Evolutionary conservation across 2,113 vertebrate species (phyloP), one percentile per base, ranked within the genome.

Genomic region (Trematomus loennbergii): DNA sequence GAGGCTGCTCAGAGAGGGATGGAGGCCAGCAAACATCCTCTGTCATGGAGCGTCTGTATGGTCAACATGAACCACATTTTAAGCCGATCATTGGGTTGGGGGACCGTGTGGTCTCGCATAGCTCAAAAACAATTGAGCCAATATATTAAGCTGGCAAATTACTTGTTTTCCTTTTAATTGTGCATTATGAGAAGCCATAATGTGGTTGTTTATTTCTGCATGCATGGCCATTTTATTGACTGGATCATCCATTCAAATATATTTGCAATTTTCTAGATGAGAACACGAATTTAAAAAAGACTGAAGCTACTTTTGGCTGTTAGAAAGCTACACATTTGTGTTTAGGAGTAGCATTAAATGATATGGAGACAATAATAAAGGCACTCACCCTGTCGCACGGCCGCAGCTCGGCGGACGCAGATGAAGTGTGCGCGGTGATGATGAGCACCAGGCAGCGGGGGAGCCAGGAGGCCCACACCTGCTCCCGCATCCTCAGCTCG

Each of bases 331-430:
- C 6, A 63, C 59, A 63, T 5, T n/a, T 40, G 3, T 54, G 17
- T 50, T 50, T 66, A 3, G 5, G 17, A 53, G 40, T 10, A 60
- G 17, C 12, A 13, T 6, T 8, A 6, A 40, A 40, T 9, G 18
- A 60, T 25, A 53, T 7, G 33, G 49, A 55, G 15, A 17, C 53
- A 45, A 59, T 52, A 18, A 78, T 45, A 33, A 29, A 29, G 33
- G 61, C 59, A 46, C 90, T 88, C 74, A 93, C 93, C 87, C 89
- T 86, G 22, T 72, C 79, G 75, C 92, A 94, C 76, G 85, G 87
- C 79, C 82, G 89, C 87, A 87, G 79, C 36, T 89, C 72, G 17
- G 79, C 58, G 54, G 84, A 85, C 76, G 36, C 64, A 0, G 81
- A 52, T 12, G 88, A 60, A 64, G 69, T 29, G 48, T 54, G 85